Base-by-base conservation (phyloP, 2,797 vertebrate genomes). In the Enteromius trimaculatus region DNA sequence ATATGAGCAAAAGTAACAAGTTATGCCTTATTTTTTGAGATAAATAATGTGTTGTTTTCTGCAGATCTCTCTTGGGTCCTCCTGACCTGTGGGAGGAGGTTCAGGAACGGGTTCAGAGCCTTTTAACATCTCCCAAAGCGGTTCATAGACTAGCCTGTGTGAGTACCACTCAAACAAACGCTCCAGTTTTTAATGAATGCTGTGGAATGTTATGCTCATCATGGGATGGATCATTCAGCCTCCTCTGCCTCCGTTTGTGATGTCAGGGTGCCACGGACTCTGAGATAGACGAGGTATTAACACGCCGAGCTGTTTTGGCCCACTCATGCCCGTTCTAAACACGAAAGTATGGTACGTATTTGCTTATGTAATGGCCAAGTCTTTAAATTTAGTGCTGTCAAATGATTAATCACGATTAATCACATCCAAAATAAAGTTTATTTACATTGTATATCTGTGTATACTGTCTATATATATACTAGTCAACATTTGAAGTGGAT, bases 91-190 rank as follows among this genome's bases (percentile, higher is more conserved):
- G 95, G 95, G 94, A 96, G 74, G 92, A 92, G 76, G 94, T 96
- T 88, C 94, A 96, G 0, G 91, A 93, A 70, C 93, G 95, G 8
- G 92, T 96, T 13, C 90, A 90, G 5, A 89, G 88, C 80, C 95
- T 96, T 16, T 92, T 97, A 31, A 94, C 89, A 0, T 93, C 95
- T 51, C 93, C 94, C 16, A 92, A 91, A 86, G 95, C 95, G n/a
- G 87, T 92, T 7, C 91, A 89, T 14, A 88, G 93, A 84, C 92
- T 92, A 3, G 87, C 89, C 39, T 85, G 86, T 79, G 95, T 97
- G 85, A 95, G 96, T 90, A 77, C 53, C 39, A 34, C 1, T 42
- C 9, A 62, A 26, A 39, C 37, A 39, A 7, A 16, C 3, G 9
- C 44, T 62, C 26, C 9, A 4, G 14, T 72, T 55, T 44, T 21